Percentiles rank a stretch among this genome's conserved stretches.
Conservation (phyloP, 2,113 vertebrate genomes). For the Jacana jacana region DNA sequence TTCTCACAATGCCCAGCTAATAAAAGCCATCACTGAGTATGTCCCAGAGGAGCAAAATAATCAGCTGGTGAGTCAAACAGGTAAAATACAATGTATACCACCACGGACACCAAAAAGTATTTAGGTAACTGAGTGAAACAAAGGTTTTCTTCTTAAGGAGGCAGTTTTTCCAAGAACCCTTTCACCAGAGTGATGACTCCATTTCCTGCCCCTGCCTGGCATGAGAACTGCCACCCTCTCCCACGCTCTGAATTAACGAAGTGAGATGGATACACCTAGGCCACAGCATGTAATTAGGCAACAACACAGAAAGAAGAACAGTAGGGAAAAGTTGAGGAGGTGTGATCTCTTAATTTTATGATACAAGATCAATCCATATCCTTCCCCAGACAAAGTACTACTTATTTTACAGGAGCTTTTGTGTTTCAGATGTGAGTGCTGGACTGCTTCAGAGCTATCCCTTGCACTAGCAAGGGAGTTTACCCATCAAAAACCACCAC, state of each 20-base stretch:
- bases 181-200: background rate
- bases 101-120: background rate
- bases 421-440: background rate
- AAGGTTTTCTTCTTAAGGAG: background rate
- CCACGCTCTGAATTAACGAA: background rate
- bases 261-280: background rate
- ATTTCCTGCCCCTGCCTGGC: background rate
- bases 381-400: background rate
- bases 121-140: background rate
- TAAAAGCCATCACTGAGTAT: rapidly evolving
- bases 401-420: background rate
- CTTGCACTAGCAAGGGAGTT: background rate
- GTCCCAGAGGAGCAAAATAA: background rate
- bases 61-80: background rate
- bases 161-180: background rate
- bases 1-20: background rate
- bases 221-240: background rate
- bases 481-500: background rate
- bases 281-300: background rate
- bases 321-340: background rate
- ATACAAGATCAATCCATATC: background rate
- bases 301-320: background rate
- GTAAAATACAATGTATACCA: background rate
- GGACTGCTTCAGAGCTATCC: background rate
- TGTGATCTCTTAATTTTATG: background rate